phyloP scores from a whole-genome alignment of 2,888 invertebrate genomes.

The Drosophila testacea region DNA sequence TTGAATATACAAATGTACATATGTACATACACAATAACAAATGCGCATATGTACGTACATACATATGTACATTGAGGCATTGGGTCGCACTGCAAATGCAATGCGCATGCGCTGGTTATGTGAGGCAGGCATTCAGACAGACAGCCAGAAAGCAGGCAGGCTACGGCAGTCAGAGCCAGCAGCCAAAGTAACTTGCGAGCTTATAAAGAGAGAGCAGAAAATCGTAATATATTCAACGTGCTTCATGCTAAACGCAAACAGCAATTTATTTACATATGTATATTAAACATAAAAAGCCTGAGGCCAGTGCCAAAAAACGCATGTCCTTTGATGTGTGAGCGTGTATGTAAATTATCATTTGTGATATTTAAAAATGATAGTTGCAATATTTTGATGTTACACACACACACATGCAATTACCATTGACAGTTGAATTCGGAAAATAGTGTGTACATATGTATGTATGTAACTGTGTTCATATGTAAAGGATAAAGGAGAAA shows the following conservation, averaged over 20 bases:
- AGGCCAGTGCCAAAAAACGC: constrained; percentile 69
- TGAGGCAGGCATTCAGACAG: constrained; percentile 14
- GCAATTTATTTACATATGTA: constrained; percentile 58
- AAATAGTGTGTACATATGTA: constrained; percentile 53
- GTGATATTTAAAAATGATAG: constrained; percentile 39
- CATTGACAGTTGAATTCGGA: constrained; percentile 43
- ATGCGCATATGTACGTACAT: neutral
- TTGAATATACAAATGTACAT: neutral
- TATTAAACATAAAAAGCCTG: constrained; percentile 59
- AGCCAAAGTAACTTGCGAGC: constrained; percentile 62
- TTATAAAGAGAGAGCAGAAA: constrained; percentile 62
- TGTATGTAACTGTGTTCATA: constrained; percentile 19
- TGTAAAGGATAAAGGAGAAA: constrained; percentile 11
- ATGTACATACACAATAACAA: neutral
- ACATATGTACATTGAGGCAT: neutral
- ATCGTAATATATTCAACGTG: constrained; percentile 64
- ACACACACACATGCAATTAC: constrained; percentile 41
- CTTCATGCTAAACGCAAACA: constrained; percentile 56
- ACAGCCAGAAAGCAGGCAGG: constrained; percentile 21
- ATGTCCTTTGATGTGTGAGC: constrained; percentile 66
- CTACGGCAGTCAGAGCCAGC: constrained; percentile 42
- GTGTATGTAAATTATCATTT: constrained; percentile 46
- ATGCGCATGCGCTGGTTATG: constrained; percentile 46
- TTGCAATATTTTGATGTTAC: constrained; percentile 49
- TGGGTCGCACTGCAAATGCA: constrained; percentile 22